Conservation (phyloP, 2,797 vertebrate species). For the Atherinosoma microstoma region DNA sequence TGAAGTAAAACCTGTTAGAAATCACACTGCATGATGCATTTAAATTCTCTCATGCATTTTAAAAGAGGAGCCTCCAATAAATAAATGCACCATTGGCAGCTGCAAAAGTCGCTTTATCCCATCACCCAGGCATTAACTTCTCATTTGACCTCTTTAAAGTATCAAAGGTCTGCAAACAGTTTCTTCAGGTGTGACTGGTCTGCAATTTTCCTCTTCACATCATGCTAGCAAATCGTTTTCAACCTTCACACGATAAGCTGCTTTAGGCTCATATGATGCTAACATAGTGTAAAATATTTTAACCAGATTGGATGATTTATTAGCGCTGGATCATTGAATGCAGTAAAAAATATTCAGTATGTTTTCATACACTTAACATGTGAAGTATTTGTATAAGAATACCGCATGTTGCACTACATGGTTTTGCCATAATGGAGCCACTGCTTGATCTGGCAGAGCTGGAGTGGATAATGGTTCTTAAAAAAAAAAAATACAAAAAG, state of each 20-base stretch:
- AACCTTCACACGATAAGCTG: too few relatives aligned
- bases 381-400: neutral
- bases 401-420: constrained; percentile 5
- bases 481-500: constrained; percentile 11
- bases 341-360: neutral
- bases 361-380: neutral
- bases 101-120: neutral
- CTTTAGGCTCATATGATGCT: neutral
- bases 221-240: neutral
- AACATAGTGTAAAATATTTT: neutral
- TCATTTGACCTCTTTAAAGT: neutral
- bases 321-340: neutral
- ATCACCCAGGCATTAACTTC: neutral
- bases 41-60: neutral
- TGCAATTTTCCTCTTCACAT: neutral
- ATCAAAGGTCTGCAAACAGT: neutral
- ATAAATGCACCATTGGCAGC: neutral
- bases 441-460: constrained; percentile 6
- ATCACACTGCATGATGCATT: neutral
- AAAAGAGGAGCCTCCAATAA: neutral
- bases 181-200: neutral
- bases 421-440: constrained; percentile 22
- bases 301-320: neutral
- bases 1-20: neutral
- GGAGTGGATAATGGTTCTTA: constrained; percentile 47